phyloP scores from a whole-genome alignment of 2,888 invertebrate species.

The Pomacea canaliculata region DNA sequence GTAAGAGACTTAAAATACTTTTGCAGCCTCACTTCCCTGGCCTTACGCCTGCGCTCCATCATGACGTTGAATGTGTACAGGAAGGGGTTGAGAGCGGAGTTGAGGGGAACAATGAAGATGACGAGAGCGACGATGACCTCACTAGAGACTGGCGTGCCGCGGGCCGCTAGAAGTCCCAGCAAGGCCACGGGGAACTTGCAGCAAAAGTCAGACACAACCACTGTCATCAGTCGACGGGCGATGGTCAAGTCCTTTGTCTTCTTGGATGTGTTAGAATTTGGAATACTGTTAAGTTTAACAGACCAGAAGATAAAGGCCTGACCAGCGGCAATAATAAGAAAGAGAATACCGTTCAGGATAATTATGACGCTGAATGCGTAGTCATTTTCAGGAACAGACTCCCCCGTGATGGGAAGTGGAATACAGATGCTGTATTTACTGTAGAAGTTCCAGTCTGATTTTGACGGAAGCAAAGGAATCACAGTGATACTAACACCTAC shows the following conservation, averaged over 20 bases:
- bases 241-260: background rate
- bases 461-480: background rate
- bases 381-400: background rate
- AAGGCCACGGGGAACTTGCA: too few species aligned
- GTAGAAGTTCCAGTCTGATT: constrained; percentile 10
- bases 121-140: background rate
- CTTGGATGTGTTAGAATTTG: background rate
- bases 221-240: background rate
- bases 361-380: constrained; percentile 12
- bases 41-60: constrained; percentile 4
- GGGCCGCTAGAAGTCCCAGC: too few species aligned
- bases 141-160: too few species aligned
- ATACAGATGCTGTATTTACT: constrained; percentile 25
- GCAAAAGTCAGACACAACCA: background rate
- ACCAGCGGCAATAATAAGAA: background rate
- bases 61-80: constrained; percentile 7
- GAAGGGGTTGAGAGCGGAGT: background rate
- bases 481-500: background rate
- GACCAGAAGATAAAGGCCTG: constrained; percentile 9
- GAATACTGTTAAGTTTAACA: background rate
- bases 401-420: constrained; percentile 23
- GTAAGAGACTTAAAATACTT: background rate
- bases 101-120: background rate
- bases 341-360: constrained; percentile 3
- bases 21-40: background rate